Evolutionary conservation across 2,888 invertebrate genomes (phyloP), one percentile per base, ranked within the genome.

Genomic region (Pristionchus mayeri): DNA sequence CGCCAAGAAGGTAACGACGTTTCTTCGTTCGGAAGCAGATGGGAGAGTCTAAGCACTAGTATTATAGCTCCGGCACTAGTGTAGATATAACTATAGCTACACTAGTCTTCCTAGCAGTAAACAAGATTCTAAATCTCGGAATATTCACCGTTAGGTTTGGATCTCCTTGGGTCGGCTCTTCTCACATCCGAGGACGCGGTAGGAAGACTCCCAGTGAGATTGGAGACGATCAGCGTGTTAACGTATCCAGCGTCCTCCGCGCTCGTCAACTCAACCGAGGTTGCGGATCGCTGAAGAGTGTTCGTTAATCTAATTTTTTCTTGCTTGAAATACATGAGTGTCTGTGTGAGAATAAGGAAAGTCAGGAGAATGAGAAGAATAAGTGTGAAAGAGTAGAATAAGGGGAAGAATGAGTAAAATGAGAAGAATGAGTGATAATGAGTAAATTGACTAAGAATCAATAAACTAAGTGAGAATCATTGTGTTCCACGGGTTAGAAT

Each of bases 1-100:
- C 90, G n/a, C 90, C 88, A 16, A 90, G 83, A 52, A 92, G 85
- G 30, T 89, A 87, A 44, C 90, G 88, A 24, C 89, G 87, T 13
- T 88, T 86, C 30, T 90, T 89, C 21, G 87, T 89, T n/a, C 89
- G 89, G 85, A 88, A 92, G 85, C 92, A 92, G 40, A 88, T 86
- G 0, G 84, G 84, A 27, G 52, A 21, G 30, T 75, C 84, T 84
- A 30, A 79, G 52, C 4, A 37, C 37, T 18, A 37, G 34, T 21
- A 34, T 21, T 67, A 3, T 44, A 9, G 44, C 44, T 44, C 44
- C 44, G 6, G 44, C 13, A 9, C 6, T 44, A 13, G 44, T 44
- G 44, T 9, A 44, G 44, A 13, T 44, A 13, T 44, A 13, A 44
- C 16, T 34, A 44, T 24, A 11, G 75, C 9, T 24, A 40, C 27